phyloP scores from a whole-genome alignment of 2,113 vertebrate species.

The Oreocharis arfaki region DNA sequence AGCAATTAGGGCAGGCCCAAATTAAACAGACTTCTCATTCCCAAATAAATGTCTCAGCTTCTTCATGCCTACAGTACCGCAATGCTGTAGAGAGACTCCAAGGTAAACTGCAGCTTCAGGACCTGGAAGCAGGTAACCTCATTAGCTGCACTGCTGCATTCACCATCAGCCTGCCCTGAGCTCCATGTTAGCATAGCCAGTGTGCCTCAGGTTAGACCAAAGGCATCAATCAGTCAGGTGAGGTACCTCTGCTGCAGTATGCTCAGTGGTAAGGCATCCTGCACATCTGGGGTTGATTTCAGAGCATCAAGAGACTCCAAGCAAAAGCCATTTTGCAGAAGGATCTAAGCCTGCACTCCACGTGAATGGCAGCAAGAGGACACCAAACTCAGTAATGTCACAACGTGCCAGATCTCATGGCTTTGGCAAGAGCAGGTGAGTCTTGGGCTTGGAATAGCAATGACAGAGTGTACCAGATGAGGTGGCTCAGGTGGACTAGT shows the following conservation, averaged over 20 bases:
- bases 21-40: constrained; percentile 5
- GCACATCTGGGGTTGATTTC: neutral
- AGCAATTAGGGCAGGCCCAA: constrained; percentile 28
- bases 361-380: neutral
- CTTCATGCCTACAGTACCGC: neutral
- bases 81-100: neutral
- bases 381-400: neutral
- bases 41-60: neutral
- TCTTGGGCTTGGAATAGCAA: neutral
- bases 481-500: neutral
- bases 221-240: neutral
- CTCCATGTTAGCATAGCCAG: neutral
- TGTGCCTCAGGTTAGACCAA: neutral
- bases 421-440: neutral
- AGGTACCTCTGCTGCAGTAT: neutral
- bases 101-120: neutral
- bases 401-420: rapidly evolving
- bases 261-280: neutral
- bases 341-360: rapidly evolving
- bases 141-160: neutral
- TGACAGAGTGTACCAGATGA: neutral
- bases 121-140: neutral
- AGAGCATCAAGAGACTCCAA: neutral
- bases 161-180: neutral
- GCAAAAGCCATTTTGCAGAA: neutral